Conservation (phyloP, 1,140 invertebrate genomes). For the Caenorhabditis briggsae region DNA sequence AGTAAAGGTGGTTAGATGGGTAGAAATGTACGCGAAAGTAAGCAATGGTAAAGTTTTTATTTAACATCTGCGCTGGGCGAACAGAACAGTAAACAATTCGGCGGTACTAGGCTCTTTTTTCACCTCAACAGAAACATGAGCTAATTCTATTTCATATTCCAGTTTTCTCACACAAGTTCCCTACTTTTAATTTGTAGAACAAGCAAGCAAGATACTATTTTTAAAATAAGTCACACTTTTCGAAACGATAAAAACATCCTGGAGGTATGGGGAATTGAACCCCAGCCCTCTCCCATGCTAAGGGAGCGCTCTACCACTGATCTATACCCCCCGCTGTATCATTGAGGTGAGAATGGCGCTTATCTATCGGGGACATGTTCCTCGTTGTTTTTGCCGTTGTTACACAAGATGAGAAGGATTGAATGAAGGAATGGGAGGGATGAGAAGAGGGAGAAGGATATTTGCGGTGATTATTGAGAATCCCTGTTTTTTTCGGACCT, state of each 20-base stretch:
- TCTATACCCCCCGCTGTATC: slow-evolving; percentile 36
- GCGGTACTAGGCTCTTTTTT: slow-evolving; percentile 42
- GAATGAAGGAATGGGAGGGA: neutral
- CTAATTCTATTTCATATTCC: slow-evolving; percentile 43
- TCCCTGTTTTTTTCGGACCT: neutral
- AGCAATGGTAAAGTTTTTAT: slow-evolving; percentile 51
- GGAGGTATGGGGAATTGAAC: slow-evolving; percentile 55
- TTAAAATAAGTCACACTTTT: neutral
- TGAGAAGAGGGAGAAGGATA: neutral
- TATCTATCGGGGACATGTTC: neutral
- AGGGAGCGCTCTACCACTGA: slow-evolving; percentile 60
- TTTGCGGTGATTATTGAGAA: neutral
- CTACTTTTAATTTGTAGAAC: slow-evolving; percentile 11
- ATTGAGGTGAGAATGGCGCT: neutral
- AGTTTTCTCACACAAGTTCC: slow-evolving; percentile 34
- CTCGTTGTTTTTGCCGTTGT: neutral
- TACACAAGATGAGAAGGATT: neutral
- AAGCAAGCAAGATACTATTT: neutral
- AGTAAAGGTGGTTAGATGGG: slow-evolving; percentile 30
- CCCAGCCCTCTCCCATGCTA: slow-evolving; percentile 59
- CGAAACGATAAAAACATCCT: neutral
- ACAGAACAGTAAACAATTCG: slow-evolving; percentile 52
- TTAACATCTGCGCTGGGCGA: slow-evolving; percentile 49
- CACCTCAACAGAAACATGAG: slow-evolving; percentile 42
- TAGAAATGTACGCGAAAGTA: slow-evolving; percentile 53